Percentiles rank a stretch among this genome's conserved stretches.
These are phyloP conservation scores for Orbicella faveolata DNA, from an alignment of 64 coral and sea anemone genomes.

Conservation along the genomic window DNA sequence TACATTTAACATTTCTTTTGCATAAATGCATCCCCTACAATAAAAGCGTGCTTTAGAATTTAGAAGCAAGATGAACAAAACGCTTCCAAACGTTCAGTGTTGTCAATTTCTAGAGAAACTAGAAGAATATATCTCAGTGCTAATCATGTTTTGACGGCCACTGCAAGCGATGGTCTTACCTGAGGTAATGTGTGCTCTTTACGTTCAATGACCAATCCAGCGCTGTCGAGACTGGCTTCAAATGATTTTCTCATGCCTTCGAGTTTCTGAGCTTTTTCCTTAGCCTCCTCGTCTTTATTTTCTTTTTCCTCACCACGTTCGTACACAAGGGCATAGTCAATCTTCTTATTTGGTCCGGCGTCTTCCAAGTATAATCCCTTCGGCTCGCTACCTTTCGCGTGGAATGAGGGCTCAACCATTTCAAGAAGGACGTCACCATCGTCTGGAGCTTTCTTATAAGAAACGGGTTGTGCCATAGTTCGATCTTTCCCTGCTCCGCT, in stretches of 20 bases:
- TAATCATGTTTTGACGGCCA: background rate
- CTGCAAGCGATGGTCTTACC: background rate
- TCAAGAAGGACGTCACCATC: constrained; percentile 47
- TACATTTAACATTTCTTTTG: no score
- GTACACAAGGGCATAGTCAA: constrained; percentile 66
- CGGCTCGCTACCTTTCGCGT: background rate
- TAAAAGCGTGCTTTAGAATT: no score
- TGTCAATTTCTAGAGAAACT: no score
- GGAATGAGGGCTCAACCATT: constrained; percentile 40
- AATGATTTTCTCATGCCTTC: constrained; percentile 53
- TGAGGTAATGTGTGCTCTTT: background rate
- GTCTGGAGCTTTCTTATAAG: background rate
- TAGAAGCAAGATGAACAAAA: no score
- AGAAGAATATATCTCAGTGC: background rate
- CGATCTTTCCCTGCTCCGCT: background rate
- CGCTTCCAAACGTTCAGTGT: no score
- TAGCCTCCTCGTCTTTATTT: constrained; percentile 41
- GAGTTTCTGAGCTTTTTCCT: constrained; percentile 10
- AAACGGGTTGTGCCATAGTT: constrained; percentile 34
- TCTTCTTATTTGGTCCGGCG: constrained; percentile 22
- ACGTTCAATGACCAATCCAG: constrained; percentile 47
- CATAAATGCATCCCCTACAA: no score
- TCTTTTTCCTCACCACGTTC: constrained; percentile 47
- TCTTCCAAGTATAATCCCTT: constrained; percentile 40
- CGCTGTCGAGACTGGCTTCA: constrained; percentile 25